phyloP scores from a whole-genome alignment of 2,113 vertebrate genomes.

The Notarius lentiginosus region DNA sequence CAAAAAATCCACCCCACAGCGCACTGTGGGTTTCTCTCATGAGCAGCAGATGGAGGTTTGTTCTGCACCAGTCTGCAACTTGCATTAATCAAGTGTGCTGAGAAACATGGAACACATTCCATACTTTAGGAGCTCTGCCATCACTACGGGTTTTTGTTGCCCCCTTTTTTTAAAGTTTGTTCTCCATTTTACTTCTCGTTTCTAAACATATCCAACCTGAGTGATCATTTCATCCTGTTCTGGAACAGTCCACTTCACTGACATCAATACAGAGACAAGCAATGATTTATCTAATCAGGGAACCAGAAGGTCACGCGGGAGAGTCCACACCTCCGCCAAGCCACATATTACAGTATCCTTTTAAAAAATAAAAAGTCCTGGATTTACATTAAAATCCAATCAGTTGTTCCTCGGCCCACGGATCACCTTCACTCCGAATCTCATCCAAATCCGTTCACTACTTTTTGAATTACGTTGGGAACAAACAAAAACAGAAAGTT shows the following conservation, averaged over 20 bases:
- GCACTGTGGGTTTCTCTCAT: neutral
- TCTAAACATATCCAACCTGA: neutral
- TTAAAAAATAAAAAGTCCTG: no score
- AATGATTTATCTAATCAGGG: neutral
- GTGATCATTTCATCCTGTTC: neutral
- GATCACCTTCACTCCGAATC: no score
- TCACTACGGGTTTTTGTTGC: neutral
- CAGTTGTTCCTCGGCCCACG: no score
- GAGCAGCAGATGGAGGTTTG: neutral
- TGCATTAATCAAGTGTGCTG: neutral
- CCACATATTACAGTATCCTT: no score
- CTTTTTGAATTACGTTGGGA: no score
- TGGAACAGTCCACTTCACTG: neutral
- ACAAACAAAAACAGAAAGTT: no score
- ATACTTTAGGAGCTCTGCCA: neutral
- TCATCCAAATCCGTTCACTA: no score
- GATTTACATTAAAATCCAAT: no score
- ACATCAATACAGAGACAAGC: neutral
- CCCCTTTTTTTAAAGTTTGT: neutral
- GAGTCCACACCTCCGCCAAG: no score
- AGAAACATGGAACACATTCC: neutral
- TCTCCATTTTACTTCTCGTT: neutral
- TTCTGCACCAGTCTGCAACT: neutral
- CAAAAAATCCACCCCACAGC: neutral
- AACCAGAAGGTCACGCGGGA: no score